Evolutionary conservation across 2,888 invertebrate species (phyloP).

Genomic region (Clitarchus hookeri): DNA sequence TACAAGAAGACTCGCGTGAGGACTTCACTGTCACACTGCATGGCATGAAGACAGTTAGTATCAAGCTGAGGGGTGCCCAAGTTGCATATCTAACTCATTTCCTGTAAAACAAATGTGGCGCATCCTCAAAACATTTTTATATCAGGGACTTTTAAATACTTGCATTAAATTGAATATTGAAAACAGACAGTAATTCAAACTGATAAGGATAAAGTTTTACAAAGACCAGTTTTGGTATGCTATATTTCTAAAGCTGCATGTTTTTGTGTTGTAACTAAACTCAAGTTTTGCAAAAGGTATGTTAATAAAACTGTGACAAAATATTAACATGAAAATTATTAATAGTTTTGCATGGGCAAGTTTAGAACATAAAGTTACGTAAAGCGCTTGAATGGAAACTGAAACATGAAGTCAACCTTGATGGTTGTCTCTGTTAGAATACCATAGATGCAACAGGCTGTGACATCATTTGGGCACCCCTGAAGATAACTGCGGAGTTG

Average conservation of each 20-base stretch:
- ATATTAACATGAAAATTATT: not conserved
- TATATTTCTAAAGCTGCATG: not conserved
- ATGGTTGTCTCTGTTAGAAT: slow-evolving; percentile 22
- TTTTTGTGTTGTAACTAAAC: not conserved
- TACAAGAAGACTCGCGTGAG: not conserved
- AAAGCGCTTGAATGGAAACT: not conserved
- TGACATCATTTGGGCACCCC: slow-evolving; percentile 25
- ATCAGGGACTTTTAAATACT: not conserved
- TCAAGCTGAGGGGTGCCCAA: slow-evolving; percentile 30
- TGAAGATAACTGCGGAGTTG: slow-evolving; percentile 11
- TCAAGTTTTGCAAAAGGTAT: too few relatives aligned
- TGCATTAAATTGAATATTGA: not conserved
- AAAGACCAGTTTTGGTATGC: not conserved
- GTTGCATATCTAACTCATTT: not conserved
- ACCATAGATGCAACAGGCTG: slow-evolving; percentile 19
- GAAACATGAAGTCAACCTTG: slow-evolving; percentile 5
- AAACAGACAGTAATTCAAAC: not conserved
- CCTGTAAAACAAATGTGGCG: not conserved
- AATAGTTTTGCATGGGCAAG: not conserved
- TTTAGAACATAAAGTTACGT: not conserved
- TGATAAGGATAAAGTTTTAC: not conserved
- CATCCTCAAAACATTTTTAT: not conserved
- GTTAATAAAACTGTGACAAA: not conserved
- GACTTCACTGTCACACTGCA: not conserved
- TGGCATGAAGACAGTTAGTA: not conserved